Conservation (phyloP, 2,888 invertebrate genomes). For the Cosmopolites sordidus region DNA sequence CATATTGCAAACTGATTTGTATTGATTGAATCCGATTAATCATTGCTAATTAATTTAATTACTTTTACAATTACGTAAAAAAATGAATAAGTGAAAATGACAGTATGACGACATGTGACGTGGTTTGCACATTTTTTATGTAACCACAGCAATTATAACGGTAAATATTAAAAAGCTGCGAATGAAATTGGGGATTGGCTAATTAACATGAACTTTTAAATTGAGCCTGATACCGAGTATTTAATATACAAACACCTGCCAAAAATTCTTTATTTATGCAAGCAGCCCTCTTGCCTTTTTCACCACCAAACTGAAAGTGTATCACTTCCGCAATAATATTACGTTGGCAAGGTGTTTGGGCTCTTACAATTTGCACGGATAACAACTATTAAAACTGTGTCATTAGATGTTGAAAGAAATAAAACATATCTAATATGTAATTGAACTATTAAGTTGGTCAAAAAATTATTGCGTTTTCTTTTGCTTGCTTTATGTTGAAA, state of each 20-base stretch:
- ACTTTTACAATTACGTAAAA: too few relatives aligned
- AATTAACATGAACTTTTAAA: constrained; percentile 27
- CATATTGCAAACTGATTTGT: too few relatives aligned
- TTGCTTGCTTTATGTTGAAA: too few relatives aligned
- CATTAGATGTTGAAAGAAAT: too few relatives aligned
- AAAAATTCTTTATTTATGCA: constrained; percentile 22
- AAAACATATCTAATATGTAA: too few relatives aligned
- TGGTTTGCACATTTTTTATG: constrained; percentile 18
- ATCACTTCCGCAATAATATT: constrained; percentile 12
- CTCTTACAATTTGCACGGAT: not conserved
- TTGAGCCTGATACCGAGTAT: constrained; percentile 17
- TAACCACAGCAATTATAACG: constrained; percentile 22
- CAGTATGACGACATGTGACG: constrained; percentile 16
- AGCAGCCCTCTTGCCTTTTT: constrained; percentile 14
- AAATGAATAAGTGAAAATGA: constrained; percentile 8
- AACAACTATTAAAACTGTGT: too few relatives aligned
- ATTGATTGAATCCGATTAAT: too few relatives aligned
- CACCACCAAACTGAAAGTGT: constrained; percentile 17
- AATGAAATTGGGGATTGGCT: constrained; percentile 21
- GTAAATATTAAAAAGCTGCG: constrained; percentile 27
- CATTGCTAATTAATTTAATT: too few relatives aligned
- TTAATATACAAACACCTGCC: constrained; percentile 23
- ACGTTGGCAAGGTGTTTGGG: constrained; percentile 1
- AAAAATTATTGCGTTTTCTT: too few relatives aligned
- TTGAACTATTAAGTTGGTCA: too few relatives aligned